Percentiles rank a stretch among this genome's conserved stretches.
phyloP scores from a whole-genome alignment of 2,113 vertebrate species.

The Chiloscyllium plagiosum region DNA sequence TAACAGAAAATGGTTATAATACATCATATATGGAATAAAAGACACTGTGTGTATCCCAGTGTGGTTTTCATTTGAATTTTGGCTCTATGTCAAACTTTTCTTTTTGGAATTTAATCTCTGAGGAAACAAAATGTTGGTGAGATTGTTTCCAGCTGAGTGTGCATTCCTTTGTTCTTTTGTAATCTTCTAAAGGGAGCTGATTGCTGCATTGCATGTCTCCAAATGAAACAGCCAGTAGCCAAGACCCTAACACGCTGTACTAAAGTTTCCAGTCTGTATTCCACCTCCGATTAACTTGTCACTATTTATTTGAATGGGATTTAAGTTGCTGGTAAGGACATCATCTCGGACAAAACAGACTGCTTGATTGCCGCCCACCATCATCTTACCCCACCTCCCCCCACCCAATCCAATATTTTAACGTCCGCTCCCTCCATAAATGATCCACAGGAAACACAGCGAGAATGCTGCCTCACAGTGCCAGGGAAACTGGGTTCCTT shows the following conservation, averaged over 20 bases:
- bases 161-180: not conserved
- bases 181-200: not conserved
- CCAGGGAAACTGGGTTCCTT: too few relatives aligned
- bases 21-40: not conserved
- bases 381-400: too few relatives aligned
- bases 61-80: not conserved
- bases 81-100: not conserved
- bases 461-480: too few relatives aligned
- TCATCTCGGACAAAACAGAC: not conserved
- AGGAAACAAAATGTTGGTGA: not conserved
- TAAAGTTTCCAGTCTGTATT: not conserved
- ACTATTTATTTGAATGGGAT: not conserved
- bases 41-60: not conserved
- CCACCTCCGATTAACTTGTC: not conserved
- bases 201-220: not conserved
- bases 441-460: too few relatives aligned
- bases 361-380: too few relatives aligned
- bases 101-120: conserved; percentile 18
- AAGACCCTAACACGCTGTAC: not conserved
- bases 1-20: not conserved
- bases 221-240: not conserved
- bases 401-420: too few relatives aligned
- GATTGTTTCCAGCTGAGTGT: conserved; percentile 13
- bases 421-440: too few relatives aligned
- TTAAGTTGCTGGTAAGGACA: not conserved